Conservation (phyloP, 2,888 invertebrate genomes). For the Clepsis dumicolana region DNA sequence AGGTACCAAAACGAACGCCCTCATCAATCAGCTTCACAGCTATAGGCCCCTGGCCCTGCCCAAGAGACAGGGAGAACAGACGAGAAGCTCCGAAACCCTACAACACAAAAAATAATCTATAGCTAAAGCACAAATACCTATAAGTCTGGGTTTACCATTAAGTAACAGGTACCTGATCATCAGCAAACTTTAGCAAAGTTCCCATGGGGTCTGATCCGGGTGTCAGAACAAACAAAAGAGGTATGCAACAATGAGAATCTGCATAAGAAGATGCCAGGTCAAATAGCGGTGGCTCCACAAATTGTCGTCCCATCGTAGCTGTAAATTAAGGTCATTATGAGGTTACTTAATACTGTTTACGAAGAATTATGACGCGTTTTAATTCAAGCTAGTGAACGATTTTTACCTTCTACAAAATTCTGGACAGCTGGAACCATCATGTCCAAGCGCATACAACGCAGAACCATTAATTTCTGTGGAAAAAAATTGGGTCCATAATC, state of each 20-base stretch:
- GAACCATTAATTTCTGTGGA: conserved; percentile 89
- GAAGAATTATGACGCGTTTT: background rate
- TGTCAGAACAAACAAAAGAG: conserved; percentile 95
- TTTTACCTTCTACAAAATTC: conserved; percentile 88
- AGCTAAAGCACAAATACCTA: too few species aligned
- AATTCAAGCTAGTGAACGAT: background rate
- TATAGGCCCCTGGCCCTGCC: conserved; percentile 97
- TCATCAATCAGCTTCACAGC: conserved; percentile 95
- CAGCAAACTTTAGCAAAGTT: conserved; percentile 95
- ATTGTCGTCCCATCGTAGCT: conserved; percentile 91
- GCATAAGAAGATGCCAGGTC: conserved; percentile 93
- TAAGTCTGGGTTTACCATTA: too few species aligned
- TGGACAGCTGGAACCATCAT: conserved; percentile 94
- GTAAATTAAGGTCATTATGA: conserved; percentile 40
- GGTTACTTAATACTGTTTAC: conserved; percentile 4
- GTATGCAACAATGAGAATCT: conserved; percentile 95
- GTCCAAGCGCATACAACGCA: conserved; percentile 94
- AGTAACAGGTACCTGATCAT: conserved; percentile 91
- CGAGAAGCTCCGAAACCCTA: conserved; percentile 92
- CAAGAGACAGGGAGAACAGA: conserved; percentile 93
- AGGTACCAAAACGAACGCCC: conserved; percentile 93
- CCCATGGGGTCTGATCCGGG: conserved; percentile 98
- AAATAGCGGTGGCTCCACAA: conserved; percentile 96
- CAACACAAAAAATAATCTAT: conserved; percentile 1
- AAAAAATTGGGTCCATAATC: background rate